phyloP scores from a whole-genome alignment of 92 coral and sea anemone species.

The Paramuricea clavata region DNA sequence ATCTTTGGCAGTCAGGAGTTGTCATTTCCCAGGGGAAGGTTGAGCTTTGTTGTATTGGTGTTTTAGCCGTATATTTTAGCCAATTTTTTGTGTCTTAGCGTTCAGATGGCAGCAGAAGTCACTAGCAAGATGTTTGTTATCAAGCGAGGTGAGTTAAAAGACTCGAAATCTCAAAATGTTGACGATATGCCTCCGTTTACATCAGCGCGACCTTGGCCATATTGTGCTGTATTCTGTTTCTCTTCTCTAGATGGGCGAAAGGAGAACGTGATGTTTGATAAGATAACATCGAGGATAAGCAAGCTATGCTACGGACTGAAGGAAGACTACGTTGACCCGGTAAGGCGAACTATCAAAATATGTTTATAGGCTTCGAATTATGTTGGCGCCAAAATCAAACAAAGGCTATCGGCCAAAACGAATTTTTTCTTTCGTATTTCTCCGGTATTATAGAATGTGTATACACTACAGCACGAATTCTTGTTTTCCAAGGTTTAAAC shows the following conservation, averaged over 20 bases:
- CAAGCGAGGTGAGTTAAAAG: conserved; percentile 36
- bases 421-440: not conserved
- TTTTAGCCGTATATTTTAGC: conserved; percentile 1
- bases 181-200: not conserved
- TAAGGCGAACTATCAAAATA: conserved; percentile 55
- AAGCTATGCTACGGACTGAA: conserved; percentile 88
- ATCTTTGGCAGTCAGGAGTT: conserved; percentile 2
- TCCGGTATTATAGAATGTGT: not conserved
- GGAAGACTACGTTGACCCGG: conserved; percentile 88
- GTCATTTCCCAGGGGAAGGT: conserved; percentile 25
- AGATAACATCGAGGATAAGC: conserved; percentile 87
- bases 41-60: not conserved
- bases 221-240: not conserved
- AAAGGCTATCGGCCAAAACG: conserved; percentile 19
- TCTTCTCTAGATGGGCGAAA: conserved; percentile 76
- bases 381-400: conserved; percentile 69
- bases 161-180: not conserved
- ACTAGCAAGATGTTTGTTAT: conserved; percentile 43
- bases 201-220: not conserved
- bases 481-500: not conserved
- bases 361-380: not conserved
- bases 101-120: conserved; percentile 14
- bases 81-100: not conserved
- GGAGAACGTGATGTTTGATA: conserved; percentile 83
- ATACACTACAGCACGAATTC: not conserved